A percentile compares a stretch with the other conserved stretches of the same genome.
Evolutionary conservation across 2,113 vertebrate genomes (phyloP).

Genomic region (Amia ocellicauda): DNA sequence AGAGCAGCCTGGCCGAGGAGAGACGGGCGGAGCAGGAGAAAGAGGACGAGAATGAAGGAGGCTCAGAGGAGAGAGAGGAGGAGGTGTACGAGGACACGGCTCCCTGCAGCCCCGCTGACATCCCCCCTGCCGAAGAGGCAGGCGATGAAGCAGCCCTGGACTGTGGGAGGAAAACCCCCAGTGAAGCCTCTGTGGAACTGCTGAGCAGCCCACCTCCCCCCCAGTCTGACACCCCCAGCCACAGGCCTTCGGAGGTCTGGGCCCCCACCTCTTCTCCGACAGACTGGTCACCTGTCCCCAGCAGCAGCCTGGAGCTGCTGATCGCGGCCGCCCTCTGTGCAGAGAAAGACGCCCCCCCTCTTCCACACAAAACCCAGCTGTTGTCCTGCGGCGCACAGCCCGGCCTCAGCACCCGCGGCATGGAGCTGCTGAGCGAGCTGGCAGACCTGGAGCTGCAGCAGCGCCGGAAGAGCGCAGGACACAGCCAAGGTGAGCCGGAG

Average conservation of each 20-base stretch:
- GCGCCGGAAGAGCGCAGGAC: slow-evolving; percentile 50
- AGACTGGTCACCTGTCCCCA: slow-evolving; percentile 52
- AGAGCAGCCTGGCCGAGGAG: slow-evolving; percentile 45
- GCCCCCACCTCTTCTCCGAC: slow-evolving; percentile 16
- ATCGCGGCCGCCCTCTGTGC: slow-evolving; percentile 82
- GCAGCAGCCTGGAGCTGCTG: slow-evolving; percentile 81
- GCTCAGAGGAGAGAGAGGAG: slow-evolving; percentile 4
- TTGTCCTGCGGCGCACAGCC: slow-evolving; percentile 38
- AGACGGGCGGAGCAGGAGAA: slow-evolving; percentile 38
- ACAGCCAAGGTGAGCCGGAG: slow-evolving; percentile 65
- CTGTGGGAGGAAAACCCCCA: slow-evolving; percentile 23
- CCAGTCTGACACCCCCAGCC: slow-evolving; percentile 12
- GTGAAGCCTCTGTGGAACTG: slow-evolving; percentile 35
- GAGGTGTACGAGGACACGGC: slow-evolving; percentile 31
- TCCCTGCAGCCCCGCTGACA: slow-evolving; percentile 34
- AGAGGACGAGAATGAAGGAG: slow-evolving; percentile 17
- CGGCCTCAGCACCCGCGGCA: slow-evolving; percentile 72
- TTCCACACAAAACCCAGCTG: slow-evolving; percentile 43
- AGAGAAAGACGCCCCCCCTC: slow-evolving; percentile 64
- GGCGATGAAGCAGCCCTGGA: slow-evolving; percentile 22
- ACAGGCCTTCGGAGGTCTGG: slow-evolving; percentile 14
- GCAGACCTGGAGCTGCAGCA: slow-evolving; percentile 82
- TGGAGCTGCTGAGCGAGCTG: slow-evolving; percentile 89
- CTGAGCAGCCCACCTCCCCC: slow-evolving; percentile 26
- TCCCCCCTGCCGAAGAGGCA: slow-evolving; percentile 1